Conservation (phyloP, 2,888 invertebrate species). For the Cecidostiba fungosa region DNA sequence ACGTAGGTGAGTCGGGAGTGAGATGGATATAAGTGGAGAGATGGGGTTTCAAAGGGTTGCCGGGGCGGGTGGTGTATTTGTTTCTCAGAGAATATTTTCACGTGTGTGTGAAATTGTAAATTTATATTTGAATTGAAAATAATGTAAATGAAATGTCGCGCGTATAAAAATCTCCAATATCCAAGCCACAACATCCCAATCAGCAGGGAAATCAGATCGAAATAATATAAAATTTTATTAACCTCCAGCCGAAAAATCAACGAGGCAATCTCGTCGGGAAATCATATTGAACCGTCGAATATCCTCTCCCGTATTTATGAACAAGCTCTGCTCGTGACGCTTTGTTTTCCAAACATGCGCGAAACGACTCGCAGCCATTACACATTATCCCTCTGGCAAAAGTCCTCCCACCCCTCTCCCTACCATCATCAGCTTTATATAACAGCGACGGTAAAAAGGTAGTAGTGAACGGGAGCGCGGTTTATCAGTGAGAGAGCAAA, state of each 20-base stretch:
- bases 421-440: neutral
- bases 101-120: too few relatives aligned
- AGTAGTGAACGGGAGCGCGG: neutral
- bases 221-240: neutral
- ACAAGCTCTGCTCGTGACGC: conserved; percentile 19
- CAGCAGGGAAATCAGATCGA: too few relatives aligned
- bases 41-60: neutral
- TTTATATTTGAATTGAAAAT: too few relatives aligned
- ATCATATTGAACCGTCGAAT: neutral
- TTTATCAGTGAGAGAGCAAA: conserved; percentile 42
- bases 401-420: neutral
- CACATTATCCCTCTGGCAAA: conserved; percentile 3
- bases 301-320: conserved; percentile 9
- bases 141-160: too few relatives aligned
- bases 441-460: neutral
- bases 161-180: too few relatives aligned
- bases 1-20: conserved; percentile 59
- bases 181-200: too few relatives aligned
- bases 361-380: conserved; percentile 32
- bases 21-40: neutral
- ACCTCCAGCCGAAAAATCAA: neutral
- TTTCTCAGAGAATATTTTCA: too few relatives aligned
- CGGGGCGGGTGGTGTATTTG: too few relatives aligned
- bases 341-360: conserved; percentile 36
- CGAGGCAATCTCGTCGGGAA: neutral